Evolutionary conservation across 2,113 vertebrate species (phyloP), one percentile per base, ranked within the genome.

Genomic region (Percopsis transmontana): DNA sequence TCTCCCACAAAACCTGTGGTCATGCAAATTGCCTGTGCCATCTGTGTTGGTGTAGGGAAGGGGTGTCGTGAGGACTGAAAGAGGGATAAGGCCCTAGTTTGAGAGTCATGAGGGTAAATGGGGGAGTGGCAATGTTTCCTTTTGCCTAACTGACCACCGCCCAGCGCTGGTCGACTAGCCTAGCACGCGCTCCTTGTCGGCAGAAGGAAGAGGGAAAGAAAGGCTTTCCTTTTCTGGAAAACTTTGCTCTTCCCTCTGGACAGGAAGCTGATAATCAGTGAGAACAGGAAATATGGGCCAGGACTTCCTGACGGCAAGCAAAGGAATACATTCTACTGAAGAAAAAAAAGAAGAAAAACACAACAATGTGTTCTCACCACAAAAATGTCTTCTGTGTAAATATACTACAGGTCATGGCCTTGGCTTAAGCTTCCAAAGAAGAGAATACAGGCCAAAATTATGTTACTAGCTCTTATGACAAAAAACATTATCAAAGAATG

Each of bases 211-310:
- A 20, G 41, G 15, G 62, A 41, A 53, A 52, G 54, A 39, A 70
- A n/a, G 19, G 18, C 45, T 40, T 48, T 58, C 41, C 52, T 76
- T 64, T 68, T 67, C 41, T 74, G 71, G 66, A 88, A 76, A 64
- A 66, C 74, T 80, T 88, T 84, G 79, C 67, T 84, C 67, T 79
- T 83, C 83, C 81, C 83, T 89, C 88, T 89, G 81, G 74, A 81
- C 90, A 94, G 92, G 92, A 94, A 88, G 87, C 80, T 89, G 89
- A 91, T 89, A 92, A 89, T 92, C 89, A 89, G 87, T 84, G 84
- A 89, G 90, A 88, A 89, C 88, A 92, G 91, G 91, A 92, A 91
- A 85, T 65, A 75, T 80, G 64, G 84, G 85, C 88, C 82, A 89
- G 79, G 79, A 91, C 86, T 92, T 92, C 91, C 91, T 91, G 85